phyloP scores from a whole-genome alignment of 37 sponge, comb jelly and placozoan genomes.

The Chondrilla cf. caribensis region DNA sequence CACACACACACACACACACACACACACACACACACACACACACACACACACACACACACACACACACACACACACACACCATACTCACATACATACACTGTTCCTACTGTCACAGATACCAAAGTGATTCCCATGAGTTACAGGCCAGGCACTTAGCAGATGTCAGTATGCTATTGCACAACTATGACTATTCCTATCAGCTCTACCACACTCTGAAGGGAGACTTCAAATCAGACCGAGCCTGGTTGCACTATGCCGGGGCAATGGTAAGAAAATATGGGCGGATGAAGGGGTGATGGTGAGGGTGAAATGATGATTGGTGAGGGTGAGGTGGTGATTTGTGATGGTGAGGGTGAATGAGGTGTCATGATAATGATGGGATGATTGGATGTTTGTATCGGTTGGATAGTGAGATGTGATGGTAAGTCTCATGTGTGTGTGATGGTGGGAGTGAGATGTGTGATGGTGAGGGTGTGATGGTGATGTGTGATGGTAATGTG shows the following conservation, averaged over 20 bases:
- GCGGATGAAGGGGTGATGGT: not conserved
- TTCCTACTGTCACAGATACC: conserved; percentile 45
- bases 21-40: too few species aligned
- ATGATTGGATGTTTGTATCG: not conserved
- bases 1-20: too few species aligned
- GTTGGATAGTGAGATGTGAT: too few species aligned
- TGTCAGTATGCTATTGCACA: conserved; percentile 89
- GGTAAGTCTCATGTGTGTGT: too few species aligned
- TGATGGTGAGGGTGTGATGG: not conserved
- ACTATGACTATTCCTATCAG: conserved; percentile 82
- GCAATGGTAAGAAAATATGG: conserved; percentile 61
- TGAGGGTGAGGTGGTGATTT: not conserved
- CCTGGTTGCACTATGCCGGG: conserved; percentile 86
- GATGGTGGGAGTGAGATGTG: too few species aligned
- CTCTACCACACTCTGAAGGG: conserved; percentile 84
- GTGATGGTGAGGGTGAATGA: not conserved
- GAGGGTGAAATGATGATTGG: not conserved
- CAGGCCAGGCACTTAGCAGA: conserved; percentile 83
- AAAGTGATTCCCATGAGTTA: conserved; percentile 76
- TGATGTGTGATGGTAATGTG: too few species aligned
- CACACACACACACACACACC: too few species aligned
- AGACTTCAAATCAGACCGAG: conserved; percentile 79
- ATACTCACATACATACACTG: not conserved
- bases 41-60: too few species aligned
- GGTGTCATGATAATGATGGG: not conserved